Evolutionary conservation across 2,113 vertebrate genomes (phyloP).

Genomic region (Microcebus griseorufus): DNA sequence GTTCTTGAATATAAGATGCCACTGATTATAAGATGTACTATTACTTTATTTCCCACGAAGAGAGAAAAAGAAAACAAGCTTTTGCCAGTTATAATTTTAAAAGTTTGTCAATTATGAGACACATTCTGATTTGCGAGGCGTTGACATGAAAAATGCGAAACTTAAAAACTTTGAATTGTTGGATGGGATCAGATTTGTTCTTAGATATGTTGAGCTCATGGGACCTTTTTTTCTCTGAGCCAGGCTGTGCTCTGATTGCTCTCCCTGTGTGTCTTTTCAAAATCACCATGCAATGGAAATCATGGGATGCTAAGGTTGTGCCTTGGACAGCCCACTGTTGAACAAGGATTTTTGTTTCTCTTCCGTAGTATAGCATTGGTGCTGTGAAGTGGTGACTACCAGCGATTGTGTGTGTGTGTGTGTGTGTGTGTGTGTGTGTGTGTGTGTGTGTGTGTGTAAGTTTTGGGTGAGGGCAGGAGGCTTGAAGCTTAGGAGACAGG

Average conservation of each 20-base stretch:
- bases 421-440: background rate
- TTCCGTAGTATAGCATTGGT: background rate
- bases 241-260: background rate
- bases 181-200: background rate
- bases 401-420: background rate
- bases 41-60: background rate
- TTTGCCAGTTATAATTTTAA: background rate
- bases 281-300: background rate
- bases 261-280: background rate
- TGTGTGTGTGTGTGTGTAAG: background rate
- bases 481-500: background rate
- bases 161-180: background rate
- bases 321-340: background rate
- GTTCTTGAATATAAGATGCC: background rate
- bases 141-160: background rate
- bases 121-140: background rate
- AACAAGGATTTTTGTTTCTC: background rate
- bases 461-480: background rate
- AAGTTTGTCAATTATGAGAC: background rate
- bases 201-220: background rate
- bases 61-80: background rate
- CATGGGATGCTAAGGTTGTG: background rate
- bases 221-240: background rate
- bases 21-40: background rate
- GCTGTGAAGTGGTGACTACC: background rate